Evolutionary conservation across 2,113 vertebrate species (phyloP), one percentile per base, ranked within the genome.

Genomic region (Pterocles burchelli): DNA sequence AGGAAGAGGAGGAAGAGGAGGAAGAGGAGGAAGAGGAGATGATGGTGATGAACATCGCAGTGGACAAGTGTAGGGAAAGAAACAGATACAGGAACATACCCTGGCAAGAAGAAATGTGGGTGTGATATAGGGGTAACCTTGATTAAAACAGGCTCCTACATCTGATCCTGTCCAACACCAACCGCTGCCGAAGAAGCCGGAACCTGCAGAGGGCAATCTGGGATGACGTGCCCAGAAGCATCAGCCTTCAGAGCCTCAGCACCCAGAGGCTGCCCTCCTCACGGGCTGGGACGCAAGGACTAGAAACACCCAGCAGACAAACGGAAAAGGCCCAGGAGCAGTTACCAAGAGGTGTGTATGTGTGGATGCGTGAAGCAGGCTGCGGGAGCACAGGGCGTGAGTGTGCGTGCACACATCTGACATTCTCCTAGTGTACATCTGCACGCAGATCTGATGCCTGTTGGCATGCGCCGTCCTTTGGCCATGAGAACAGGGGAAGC

Each of bases 11-110:
- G 25, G 49, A n/a, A n/a, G n/a, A n/a, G n/a, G n/a, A 91, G 24
- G 71, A 79, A 55, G 78, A 81, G 18, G 33, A 51, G 36, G 48
- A 54, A 74, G 89, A 89, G 91, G 80, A 93, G 75, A 95, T 74
- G 95, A 80, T 54, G 93, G 89, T 96, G 88, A 97, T 96, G 93
- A 97, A 93, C 89, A 88, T 96, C 13, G 87, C 85, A 93, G 87
- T 11, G 2, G 93, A 95, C 72, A 80, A 90, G 90, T 22, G 31
- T 70, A 83, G 93, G 90, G 93, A 92, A 76, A 95, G 81, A 88
- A 96, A 96, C 78, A 96, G 79, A 81, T 51, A 96, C 72, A 91
- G 85, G 90, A 93, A 93, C 67, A 46, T 43, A 93, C 79, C 75
- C 90, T 85, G 89, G 55, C 74, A 75, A 89, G 88, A 68, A 85